Percentiles rank a stretch among this genome's conserved stretches.
Conservation (phyloP, 2,888 invertebrate species). For the Folsomia manolachei region DNA sequence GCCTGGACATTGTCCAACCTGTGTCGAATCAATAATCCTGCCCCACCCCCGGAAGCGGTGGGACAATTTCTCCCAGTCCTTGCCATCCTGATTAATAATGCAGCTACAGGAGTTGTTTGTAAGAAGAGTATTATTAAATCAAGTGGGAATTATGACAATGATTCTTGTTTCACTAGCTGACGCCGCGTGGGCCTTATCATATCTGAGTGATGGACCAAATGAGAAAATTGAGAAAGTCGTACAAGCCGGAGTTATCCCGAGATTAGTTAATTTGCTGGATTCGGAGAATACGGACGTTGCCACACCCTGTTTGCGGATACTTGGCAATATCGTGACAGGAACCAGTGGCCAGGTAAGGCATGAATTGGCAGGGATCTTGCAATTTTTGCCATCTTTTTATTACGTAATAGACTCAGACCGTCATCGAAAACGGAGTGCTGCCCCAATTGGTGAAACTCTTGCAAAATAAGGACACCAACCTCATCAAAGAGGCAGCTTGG, state of each 20-base stretch:
- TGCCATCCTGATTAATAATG: slow-evolving; percentile 66
- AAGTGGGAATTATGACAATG: neutral
- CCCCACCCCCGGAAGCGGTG: slow-evolving; percentile 75
- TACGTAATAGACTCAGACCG: slow-evolving; percentile 79
- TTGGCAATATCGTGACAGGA: slow-evolving; percentile 95
- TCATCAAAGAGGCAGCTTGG: slow-evolving; percentile 86
- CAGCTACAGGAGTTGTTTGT: slow-evolving; percentile 75
- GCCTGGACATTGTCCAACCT: slow-evolving; percentile 93
- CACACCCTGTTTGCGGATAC: slow-evolving; percentile 80
- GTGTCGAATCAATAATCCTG: slow-evolving; percentile 90
- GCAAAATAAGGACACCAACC: slow-evolving; percentile 60
- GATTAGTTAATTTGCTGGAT: slow-evolving; percentile 70
- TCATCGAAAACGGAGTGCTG: slow-evolving; percentile 74
- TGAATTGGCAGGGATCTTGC: neutral
- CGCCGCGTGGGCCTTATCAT: slow-evolving; percentile 91
- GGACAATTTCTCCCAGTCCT: slow-evolving; percentile 72
- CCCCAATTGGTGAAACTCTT: slow-evolving; percentile 65
- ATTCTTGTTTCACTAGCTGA: slow-evolving; percentile 62
- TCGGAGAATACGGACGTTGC: slow-evolving; percentile 65
- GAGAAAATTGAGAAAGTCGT: slow-evolving; percentile 73
- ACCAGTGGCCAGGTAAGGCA: slow-evolving; percentile 76
- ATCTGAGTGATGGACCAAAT: slow-evolving; percentile 87
- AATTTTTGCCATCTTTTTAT: no score
- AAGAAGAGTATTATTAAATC: slow-evolving; percentile 28
- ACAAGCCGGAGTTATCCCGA: slow-evolving; percentile 66